A percentile compares a stretch with the other conserved stretches of the same genome.
phyloP scores from a whole-genome alignment of 2,797 vertebrate genomes.

The Eulemur mongoz region DNA sequence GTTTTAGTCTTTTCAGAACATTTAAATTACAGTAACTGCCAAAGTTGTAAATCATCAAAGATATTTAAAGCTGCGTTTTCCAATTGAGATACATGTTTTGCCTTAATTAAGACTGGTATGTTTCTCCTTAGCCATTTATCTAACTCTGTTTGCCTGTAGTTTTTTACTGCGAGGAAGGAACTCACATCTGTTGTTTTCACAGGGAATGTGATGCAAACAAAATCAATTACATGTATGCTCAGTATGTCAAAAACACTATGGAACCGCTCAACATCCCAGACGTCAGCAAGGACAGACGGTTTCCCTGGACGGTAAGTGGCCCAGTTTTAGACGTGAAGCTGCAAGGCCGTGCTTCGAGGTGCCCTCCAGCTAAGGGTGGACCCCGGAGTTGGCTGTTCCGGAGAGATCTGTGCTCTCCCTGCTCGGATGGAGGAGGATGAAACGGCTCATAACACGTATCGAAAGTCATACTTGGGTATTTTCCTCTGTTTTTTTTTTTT shows the following conservation, averaged over 20 bases:
- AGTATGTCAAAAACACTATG: conserved; percentile 96
- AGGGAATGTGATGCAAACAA: conserved; percentile 91
- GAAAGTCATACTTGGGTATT: not conserved
- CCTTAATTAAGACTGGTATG: not conserved
- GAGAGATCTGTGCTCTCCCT: not conserved
- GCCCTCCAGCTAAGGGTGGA: not conserved
- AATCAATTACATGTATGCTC: conserved; percentile 98
- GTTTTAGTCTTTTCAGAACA: not conserved
- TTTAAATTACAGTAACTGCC: not conserved
- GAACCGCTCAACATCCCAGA: conserved; percentile 95
- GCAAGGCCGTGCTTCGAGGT: not conserved
- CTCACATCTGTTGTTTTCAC: conserved; percentile 66
- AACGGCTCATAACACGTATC: not conserved
- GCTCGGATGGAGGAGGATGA: not conserved
- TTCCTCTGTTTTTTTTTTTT: not conserved
- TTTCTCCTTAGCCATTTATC: not conserved
- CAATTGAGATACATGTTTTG: not conserved
- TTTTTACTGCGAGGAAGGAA: not conserved
- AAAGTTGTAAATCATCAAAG: not conserved
- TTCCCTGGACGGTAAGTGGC: conserved; percentile 94
- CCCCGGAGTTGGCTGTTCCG: not conserved
- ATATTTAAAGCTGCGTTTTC: not conserved
- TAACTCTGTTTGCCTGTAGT: not conserved
- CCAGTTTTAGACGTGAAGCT: not conserved
- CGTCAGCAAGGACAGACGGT: conserved; percentile 92